Base-by-base conservation (phyloP, 2,113 vertebrate species). In the Nothoprocta perdicaria region DNA sequence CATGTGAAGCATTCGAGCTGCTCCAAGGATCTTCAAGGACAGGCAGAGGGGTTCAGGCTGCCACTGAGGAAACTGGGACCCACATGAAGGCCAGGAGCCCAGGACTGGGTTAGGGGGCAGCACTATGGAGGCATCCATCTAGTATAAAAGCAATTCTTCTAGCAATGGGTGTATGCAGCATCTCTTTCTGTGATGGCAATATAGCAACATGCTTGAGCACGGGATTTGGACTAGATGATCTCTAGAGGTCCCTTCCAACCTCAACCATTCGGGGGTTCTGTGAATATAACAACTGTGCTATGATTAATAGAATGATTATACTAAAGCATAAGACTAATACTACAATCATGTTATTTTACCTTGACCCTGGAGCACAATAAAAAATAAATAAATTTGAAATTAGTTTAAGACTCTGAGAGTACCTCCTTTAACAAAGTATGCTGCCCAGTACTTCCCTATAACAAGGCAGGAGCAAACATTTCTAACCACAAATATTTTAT, bases 1-100 rank as follows among this genome's bases (percentile, higher is more conserved):
- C 6, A 3, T 31, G 5, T 10, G 7, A 6, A 4, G 6, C 19
- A 4, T 40, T 57, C 21, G 14, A 9, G 4, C 22, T 83, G 73
- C 14, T 12, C 11, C 0, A 0, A 8, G 9, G 3, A 7, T 7
- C 41, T 43, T 75, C 62, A 67, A 33, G 12, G 12, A 29, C 38
- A 6, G 6, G 6, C 4, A 0, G 6, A 65, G 8, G 3, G 10
- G 5, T 33, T 61, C 27, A 24, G 48, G 21, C 53, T 46, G 60
- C 68, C 10, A 4, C 53, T 21, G 38, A 86, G 26, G 27, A 43
- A 12, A 23, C 35, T 4, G 3, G 33, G 58, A 12, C 9, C 14
- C 1, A 1, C 9, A 31, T 19, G 60, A 0, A 0, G 86, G 60
- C 16, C 33, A 23, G 31, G 17, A 57, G 4, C 41, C 55, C 1